Evolutionary conservation across 2,113 vertebrate genomes (phyloP), one percentile per base, ranked within the genome.

Genomic region (Chrysemys picta): DNA sequence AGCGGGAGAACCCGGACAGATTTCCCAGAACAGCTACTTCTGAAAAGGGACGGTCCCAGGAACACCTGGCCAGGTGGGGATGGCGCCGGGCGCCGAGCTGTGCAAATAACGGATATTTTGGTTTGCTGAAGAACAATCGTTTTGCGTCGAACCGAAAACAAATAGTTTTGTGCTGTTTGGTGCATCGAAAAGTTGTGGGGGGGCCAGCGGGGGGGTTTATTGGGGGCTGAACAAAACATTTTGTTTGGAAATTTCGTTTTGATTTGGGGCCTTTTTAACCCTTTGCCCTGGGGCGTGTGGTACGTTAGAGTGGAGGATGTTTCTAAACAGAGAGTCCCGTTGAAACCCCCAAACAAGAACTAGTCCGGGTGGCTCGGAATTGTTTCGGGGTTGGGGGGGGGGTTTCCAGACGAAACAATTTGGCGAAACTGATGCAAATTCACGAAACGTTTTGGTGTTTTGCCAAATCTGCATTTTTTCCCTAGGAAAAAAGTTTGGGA

Each of bases 271-370:
- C 62, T n/a, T 21, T 69, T 69, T n/a, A 35, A 19, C 4, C 62
- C 35, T 69, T n/a, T n/a, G 62, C 17, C 8, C 2, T 16, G 16
- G 62, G 31, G 62, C 62, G 35, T n/a, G 35, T 9, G 35, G 17
- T n/a, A n/a, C 1, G 35, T n/a, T 4, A n/a, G 62, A 2, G 19
- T 2, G 62, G n/a, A 17, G 31, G 62, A 16, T 8, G 14, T 4
- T n/a, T 69, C 62, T 8, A 9, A 69, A n/a, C 35, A 8, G 21
- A 69, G 35, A 69, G 16, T 21, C 31, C 8, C 6, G 3, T 69
- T 69, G 62, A 69, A 10, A 57, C 25, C 56, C 56, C 56, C 56
- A 54, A 54, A 54, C 19, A 8, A 8, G 53, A 19, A 7, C 19
- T 2, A 54, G 53, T 21, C 19, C 19, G 19, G 53, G 19, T 8